A percentile compares a stretch with the other conserved stretches of the same genome.
Evolutionary conservation across 2,888 invertebrate genomes (phyloP).

Genomic region (Tenthredo livida): DNA sequence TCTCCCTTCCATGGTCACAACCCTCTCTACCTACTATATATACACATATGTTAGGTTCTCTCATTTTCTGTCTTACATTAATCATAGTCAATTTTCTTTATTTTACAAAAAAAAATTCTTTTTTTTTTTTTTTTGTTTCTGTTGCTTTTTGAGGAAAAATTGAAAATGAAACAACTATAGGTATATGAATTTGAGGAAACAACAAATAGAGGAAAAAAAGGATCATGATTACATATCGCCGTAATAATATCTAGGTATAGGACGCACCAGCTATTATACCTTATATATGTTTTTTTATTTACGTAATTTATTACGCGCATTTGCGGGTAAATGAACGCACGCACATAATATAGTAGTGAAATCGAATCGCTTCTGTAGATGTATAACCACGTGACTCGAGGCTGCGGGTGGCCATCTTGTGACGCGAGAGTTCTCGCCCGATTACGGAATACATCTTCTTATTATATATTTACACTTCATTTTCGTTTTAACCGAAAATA

Average conservation of each 20-base stretch:
- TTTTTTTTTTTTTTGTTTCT: not conserved
- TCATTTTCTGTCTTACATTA: not conserved
- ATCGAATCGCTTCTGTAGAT: slow-evolving; percentile 6
- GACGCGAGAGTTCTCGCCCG: slow-evolving; percentile 15
- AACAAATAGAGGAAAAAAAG: not conserved
- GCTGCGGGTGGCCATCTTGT: slow-evolving; percentile 45
- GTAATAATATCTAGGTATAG: too few species aligned
- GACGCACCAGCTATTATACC: too few species aligned
- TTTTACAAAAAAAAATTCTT: not conserved
- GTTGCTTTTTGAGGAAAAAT: not conserved
- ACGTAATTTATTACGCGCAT: not conserved
- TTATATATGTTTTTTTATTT: not conserved
- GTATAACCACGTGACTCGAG: slow-evolving; percentile 44
- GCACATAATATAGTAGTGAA: not conserved
- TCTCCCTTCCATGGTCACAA: slow-evolving; percentile 27
- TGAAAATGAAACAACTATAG: not conserved
- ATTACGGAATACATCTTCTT: slow-evolving; percentile 10
- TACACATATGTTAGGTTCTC: not conserved
- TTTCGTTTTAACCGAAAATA: too few species aligned
- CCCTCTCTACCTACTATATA: slow-evolving; percentile 18
- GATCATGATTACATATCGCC: not conserved
- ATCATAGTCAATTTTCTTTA: not conserved
- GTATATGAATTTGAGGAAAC: not conserved
- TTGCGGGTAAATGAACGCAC: slow-evolving; percentile 2
- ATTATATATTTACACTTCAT: not conserved